A percentile compares a stretch with the other conserved stretches of the same genome.
These are phyloP conservation scores for Hippotragus niger DNA, from an alignment of 2,113 vertebrate genomes.

Conservation along the genomic window DNA sequence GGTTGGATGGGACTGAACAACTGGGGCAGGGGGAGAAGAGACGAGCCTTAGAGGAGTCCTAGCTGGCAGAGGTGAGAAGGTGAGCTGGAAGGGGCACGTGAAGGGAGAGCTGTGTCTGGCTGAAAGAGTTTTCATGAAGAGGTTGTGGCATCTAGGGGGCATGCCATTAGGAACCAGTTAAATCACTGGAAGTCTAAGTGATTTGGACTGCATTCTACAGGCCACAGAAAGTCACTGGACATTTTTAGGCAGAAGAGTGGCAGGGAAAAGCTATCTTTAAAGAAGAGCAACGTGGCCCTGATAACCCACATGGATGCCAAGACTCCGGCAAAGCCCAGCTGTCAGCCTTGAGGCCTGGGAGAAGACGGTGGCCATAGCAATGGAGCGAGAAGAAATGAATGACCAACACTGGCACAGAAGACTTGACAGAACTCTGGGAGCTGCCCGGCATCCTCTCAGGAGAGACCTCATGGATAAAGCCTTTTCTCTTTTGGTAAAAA, in stretches of 20 bases:
- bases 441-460: not conserved
- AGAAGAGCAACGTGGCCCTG: not conserved
- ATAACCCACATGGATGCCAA: not conserved
- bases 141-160: too few relatives aligned
- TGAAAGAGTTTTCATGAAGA: not conserved
- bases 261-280: not conserved
- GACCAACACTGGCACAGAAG: not conserved
- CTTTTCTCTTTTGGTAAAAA: not conserved
- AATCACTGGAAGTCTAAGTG: not conserved
- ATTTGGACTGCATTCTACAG: not conserved
- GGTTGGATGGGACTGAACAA: not conserved
- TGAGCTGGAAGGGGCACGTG: not conserved
- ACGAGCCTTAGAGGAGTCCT: not conserved
- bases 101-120: not conserved
- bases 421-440: not conserved
- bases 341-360: not conserved
- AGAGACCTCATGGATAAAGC: not conserved
- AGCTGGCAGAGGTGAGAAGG: not conserved
- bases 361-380: not conserved
- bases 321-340: not conserved
- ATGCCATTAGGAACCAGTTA: not conserved
- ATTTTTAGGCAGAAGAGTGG: not conserved
- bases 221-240: not conserved
- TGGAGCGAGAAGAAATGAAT: too few relatives aligned
- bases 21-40: not conserved